These are phyloP conservation scores for Hippolais icterina DNA, from an alignment of 2,113 vertebrate genomes.

Conservation along the genomic window DNA sequence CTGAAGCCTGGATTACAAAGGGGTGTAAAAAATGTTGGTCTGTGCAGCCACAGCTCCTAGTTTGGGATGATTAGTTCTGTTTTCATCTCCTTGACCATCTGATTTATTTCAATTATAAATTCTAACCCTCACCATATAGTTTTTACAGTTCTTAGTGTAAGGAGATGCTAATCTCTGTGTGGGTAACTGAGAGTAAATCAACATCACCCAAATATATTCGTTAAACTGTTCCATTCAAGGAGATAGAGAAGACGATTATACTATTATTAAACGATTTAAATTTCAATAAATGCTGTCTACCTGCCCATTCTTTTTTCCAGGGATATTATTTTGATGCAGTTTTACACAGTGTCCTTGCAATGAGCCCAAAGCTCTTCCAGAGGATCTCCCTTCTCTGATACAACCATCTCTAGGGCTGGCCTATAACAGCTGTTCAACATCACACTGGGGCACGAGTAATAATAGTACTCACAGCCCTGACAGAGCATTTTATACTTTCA, in stretches of 20 bases:
- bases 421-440: not conserved
- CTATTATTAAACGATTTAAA: not conserved
- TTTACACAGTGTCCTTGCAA: not conserved
- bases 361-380: not conserved
- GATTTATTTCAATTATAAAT: not conserved
- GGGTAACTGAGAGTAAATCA: not conserved
- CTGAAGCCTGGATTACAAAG: not conserved
- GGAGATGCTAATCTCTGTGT: not conserved
- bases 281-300: not conserved
- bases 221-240: not conserved
- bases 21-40: not conserved
- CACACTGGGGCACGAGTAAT: not conserved
- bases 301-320: not conserved
- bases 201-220: not conserved
- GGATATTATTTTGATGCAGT: not conserved
- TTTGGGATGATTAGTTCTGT: not conserved
- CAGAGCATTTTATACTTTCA: conserved; percentile 20
- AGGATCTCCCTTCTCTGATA: not conserved
- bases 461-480: conserved; percentile 5
- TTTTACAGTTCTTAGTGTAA: not conserved
- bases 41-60: not conserved
- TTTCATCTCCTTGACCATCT: not conserved
- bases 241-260: not conserved
- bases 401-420: not conserved
- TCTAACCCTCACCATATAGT: not conserved